Evolutionary conservation across 2,797 vertebrate genomes (phyloP).

Genomic region (Aplochiton taeniatus): DNA sequence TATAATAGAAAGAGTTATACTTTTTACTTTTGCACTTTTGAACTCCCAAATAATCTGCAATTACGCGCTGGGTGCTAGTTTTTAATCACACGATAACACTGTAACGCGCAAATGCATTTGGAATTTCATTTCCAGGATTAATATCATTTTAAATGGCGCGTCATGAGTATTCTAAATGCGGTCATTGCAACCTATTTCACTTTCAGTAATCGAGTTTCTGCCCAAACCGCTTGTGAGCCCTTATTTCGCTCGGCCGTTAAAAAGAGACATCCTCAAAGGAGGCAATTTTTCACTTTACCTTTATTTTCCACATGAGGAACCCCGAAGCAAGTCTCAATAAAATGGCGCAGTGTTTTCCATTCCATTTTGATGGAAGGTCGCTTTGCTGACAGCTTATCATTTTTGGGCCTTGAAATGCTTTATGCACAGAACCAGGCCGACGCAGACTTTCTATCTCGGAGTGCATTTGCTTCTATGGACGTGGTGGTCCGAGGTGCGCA

Average conservation of each 20-base stretch:
- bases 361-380: slow-evolving; percentile 36
- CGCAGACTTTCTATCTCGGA: slow-evolving; percentile 33
- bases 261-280: slow-evolving; percentile 29
- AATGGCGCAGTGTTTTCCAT: slow-evolving; percentile 29
- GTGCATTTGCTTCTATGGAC: slow-evolving; percentile 31
- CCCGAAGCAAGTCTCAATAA: slow-evolving; percentile 41
- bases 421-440: slow-evolving; percentile 29
- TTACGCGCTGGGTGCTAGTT: slow-evolving; percentile 22
- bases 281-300: slow-evolving; percentile 51
- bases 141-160: slow-evolving; percentile 21
- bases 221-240: slow-evolving; percentile 7
- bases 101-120: slow-evolving; percentile 11
- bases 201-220: slow-evolving; percentile 16
- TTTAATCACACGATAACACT: not conserved
- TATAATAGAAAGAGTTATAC: slow-evolving; percentile 26
- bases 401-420: slow-evolving; percentile 40
- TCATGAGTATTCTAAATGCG: slow-evolving; percentile 21
- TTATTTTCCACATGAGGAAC: slow-evolving; percentile 53
- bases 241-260: slow-evolving; percentile 13
- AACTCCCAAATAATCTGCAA: slow-evolving; percentile 18
- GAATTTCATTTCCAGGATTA: slow-evolving; percentile 25
- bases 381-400: slow-evolving; percentile 48
- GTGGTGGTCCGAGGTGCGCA: slow-evolving; percentile 30
- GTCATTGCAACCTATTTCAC: slow-evolving; percentile 21
- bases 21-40: slow-evolving; percentile 16